phyloP scores from a whole-genome alignment of 1,140 invertebrate genomes.

The Megalonaias nervosa region DNA sequence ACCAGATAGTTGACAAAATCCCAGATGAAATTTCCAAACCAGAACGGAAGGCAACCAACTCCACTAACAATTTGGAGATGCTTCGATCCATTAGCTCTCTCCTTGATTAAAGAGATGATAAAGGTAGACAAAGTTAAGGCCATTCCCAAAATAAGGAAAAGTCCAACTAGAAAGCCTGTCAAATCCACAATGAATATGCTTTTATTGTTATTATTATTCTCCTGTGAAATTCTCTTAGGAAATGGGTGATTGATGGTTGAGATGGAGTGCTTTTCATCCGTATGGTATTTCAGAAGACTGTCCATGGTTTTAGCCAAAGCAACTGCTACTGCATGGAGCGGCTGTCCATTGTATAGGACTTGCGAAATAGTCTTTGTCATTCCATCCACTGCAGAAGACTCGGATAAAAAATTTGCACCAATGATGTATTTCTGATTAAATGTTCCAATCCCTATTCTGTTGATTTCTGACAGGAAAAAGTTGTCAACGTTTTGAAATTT shows the following conservation, averaged over 20 bases:
- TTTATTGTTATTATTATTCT: background rate
- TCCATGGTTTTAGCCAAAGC: slow-evolving; percentile 76
- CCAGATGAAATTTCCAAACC: slow-evolving; percentile 48
- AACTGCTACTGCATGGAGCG: slow-evolving; percentile 79
- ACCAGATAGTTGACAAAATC: slow-evolving; percentile 52
- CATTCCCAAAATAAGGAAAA: slow-evolving; percentile 75
- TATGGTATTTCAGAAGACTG: slow-evolving; percentile 71
- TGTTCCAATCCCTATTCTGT: no score
- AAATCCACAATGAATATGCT: background rate
- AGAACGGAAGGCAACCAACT: slow-evolving; percentile 38
- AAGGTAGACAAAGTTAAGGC: slow-evolving; percentile 80
- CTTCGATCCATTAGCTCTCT: slow-evolving; percentile 68
- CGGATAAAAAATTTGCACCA: no score
- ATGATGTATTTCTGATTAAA: no score
- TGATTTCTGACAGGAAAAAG: no score
- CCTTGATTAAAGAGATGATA: slow-evolving; percentile 79
- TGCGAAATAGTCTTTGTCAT: slow-evolving; percentile 8
- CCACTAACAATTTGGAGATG: slow-evolving; percentile 52
- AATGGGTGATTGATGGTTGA: slow-evolving; percentile 35
- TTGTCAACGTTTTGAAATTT: no score
- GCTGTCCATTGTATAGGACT: slow-evolving; percentile 71
- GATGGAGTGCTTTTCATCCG: slow-evolving; percentile 13
- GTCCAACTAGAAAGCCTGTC: slow-evolving; percentile 65
- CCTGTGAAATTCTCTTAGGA: slow-evolving; percentile 8
- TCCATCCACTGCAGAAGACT: no score